Percentiles rank a stretch among this genome's conserved stretches.
phyloP scores from a whole-genome alignment of 2,113 vertebrate genomes.

The Leiothrix lutea region DNA sequence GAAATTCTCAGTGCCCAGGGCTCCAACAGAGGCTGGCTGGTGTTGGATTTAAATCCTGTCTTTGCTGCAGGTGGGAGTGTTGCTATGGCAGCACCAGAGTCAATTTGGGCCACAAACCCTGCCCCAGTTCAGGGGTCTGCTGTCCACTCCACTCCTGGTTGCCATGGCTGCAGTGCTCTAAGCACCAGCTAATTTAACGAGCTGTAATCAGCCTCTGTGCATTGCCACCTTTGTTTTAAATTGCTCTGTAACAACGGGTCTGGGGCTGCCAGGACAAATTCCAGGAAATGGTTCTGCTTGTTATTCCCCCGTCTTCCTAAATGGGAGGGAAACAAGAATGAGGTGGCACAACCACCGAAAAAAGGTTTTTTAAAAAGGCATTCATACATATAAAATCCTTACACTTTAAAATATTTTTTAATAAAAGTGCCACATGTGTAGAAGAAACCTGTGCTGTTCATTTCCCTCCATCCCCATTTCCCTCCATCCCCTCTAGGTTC shows the following conservation, averaged over 20 bases:
- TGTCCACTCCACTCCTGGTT: neutral
- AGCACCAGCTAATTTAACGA: neutral
- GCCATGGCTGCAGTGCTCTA: neutral
- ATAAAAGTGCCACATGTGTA: neutral
- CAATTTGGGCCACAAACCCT: neutral
- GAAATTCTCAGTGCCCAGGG: neutral
- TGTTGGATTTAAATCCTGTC: neutral
- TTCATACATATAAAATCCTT: neutral
- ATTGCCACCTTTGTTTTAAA: neutral
- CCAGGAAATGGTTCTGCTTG: neutral
- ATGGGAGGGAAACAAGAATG: neutral
- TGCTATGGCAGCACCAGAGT: slow-evolving; percentile 27
- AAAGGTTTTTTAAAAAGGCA: accelerated
- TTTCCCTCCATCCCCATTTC: neutral
- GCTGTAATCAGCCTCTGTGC: neutral
- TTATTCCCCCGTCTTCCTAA: neutral
- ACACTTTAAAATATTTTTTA: neutral
- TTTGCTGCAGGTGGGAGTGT: neutral
- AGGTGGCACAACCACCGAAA: neutral
- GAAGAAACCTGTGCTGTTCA: neutral
- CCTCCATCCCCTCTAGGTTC: neutral
- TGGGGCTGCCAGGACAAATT: neutral
- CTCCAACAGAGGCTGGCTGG: neutral
- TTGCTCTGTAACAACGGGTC: neutral
- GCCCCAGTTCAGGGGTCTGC: neutral